phyloP scores from a whole-genome alignment of 2,888 invertebrate species.

The Pomacea canaliculata region DNA sequence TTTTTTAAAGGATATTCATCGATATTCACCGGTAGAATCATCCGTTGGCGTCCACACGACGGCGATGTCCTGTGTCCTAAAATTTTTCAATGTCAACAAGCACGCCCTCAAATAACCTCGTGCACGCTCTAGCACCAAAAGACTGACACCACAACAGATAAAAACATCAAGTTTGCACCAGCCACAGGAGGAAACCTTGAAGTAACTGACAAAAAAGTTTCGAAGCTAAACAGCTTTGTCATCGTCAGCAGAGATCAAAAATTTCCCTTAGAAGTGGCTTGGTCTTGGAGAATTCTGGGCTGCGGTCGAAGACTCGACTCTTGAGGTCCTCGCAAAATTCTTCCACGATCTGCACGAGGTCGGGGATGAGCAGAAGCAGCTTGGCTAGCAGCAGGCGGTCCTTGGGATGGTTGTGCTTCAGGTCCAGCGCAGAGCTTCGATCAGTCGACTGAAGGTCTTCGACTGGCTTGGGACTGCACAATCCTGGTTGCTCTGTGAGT shows the following conservation, averaged over 20 bases:
- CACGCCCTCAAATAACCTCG: too few relatives aligned
- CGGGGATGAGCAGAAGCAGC: conserved; percentile 54
- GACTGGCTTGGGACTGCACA: conserved; percentile 38
- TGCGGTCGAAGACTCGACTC: conserved; percentile 43
- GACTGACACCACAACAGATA: too few relatives aligned
- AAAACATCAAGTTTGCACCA: too few relatives aligned
- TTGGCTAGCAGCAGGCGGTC: conserved; percentile 50
- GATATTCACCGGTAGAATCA: too few relatives aligned
- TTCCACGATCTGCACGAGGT: conserved; percentile 54
- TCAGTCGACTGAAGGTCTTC: conserved; percentile 52
- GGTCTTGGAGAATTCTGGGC: conserved; percentile 43
- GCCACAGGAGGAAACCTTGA: too few relatives aligned
- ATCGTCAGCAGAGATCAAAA: conserved; percentile 42
- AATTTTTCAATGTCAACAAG: too few relatives aligned
- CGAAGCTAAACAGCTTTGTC: too few relatives aligned
- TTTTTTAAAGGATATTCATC: too few relatives aligned
- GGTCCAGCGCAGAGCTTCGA: conserved; percentile 55
- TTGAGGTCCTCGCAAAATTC: conserved; percentile 50
- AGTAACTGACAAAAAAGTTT: too few relatives aligned
- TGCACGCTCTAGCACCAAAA: too few relatives aligned
- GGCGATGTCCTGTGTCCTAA: too few relatives aligned
- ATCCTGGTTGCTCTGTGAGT: conserved; percentile 43
- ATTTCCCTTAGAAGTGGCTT: conserved; percentile 56
- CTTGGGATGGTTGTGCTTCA: conserved; percentile 61
- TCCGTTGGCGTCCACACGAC: too few relatives aligned